Percentiles rank a stretch among this genome's conserved stretches.
Conservation (phyloP, 1,140 invertebrate genomes). For the Achatina immaculata region DNA sequence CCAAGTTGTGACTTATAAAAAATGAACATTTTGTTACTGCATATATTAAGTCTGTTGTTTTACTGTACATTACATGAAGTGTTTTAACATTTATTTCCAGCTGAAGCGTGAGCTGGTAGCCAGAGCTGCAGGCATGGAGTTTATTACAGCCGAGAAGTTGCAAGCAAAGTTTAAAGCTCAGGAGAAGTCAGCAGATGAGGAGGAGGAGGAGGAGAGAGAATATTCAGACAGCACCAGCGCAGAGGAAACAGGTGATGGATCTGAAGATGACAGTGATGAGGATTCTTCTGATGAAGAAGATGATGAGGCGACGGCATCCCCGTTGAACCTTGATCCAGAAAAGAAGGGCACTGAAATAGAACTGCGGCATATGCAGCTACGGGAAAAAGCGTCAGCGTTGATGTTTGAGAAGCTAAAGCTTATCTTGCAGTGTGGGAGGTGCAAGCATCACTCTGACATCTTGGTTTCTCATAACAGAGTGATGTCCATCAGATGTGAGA, state of each 20-base stretch:
- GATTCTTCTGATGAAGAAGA: constrained; percentile 36
- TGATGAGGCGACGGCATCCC: constrained; percentile 27
- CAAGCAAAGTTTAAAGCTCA: constrained; percentile 47
- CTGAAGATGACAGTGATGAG: background rate
- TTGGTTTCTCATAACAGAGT: constrained; percentile 51
- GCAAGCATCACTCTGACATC: constrained; percentile 64
- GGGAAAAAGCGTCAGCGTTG: constrained; percentile 61
- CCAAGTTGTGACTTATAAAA: too few relatives aligned
- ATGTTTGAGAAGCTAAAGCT: constrained; percentile 53
- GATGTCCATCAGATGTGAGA: constrained; percentile 58
- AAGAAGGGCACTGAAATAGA: constrained; percentile 63
- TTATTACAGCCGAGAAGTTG: constrained; percentile 61
- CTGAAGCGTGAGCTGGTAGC: constrained; percentile 63
- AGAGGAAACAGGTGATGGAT: background rate
- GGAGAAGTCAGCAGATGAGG: background rate
- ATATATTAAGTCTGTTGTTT: too few relatives aligned
- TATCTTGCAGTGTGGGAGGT: constrained; percentile 66
- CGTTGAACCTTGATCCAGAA: constrained; percentile 44
- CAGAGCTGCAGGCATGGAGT: constrained; percentile 64
- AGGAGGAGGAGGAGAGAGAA: background rate
- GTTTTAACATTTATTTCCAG: too few relatives aligned
- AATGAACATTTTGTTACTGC: too few relatives aligned
- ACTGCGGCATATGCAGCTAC: constrained; percentile 61
- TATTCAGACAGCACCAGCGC: background rate
- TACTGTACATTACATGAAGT: too few relatives aligned